A percentile compares a stretch with the other conserved stretches of the same genome.
These are phyloP conservation scores for Sebastes vulpes DNA, from an alignment of 2,797 vertebrate genomes.

Conservation along the genomic window DNA sequence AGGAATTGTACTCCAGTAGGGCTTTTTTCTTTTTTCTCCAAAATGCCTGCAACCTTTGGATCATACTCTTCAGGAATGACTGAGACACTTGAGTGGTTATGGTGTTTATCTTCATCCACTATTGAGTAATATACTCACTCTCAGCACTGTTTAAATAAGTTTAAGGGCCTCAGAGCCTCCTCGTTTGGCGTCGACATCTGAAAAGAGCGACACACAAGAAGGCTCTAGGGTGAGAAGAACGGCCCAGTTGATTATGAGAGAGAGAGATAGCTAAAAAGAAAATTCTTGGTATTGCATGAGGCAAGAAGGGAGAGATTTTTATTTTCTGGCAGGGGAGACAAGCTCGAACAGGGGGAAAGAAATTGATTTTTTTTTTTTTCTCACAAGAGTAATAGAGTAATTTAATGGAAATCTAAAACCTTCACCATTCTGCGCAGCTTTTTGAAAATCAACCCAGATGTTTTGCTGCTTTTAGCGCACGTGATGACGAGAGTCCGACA, in stretches of 20 bases:
- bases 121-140: conserved; percentile 56
- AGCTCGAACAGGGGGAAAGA: not conserved
- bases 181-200: conserved; percentile 52
- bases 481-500: conserved; percentile 11
- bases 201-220: conserved; percentile 38
- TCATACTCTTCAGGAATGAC: conserved; percentile 28
- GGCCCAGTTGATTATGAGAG: conserved; percentile 32
- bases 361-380: not conserved
- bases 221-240: conserved; percentile 27
- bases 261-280: conserved; percentile 34
- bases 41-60: conserved; percentile 14
- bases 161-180: conserved; percentile 59
- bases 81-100: conserved; percentile 41
- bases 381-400: not conserved
- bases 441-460: conserved; percentile 12
- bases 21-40: not conserved
- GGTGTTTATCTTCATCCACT: conserved; percentile 66
- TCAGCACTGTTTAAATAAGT: conserved; percentile 73
- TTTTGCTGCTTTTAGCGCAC: conserved; percentile 8
- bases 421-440: not conserved
- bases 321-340: not conserved
- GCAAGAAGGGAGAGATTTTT: conserved; percentile 1
- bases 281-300: conserved; percentile 5
- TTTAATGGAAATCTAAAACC: conserved; percentile 33
- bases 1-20: not conserved